A percentile compares a stretch with the other conserved stretches of the same genome.
These are phyloP conservation scores for Cephus nigrinus DNA, from an alignment of 2,888 invertebrate species.

Conservation along the genomic window DNA sequence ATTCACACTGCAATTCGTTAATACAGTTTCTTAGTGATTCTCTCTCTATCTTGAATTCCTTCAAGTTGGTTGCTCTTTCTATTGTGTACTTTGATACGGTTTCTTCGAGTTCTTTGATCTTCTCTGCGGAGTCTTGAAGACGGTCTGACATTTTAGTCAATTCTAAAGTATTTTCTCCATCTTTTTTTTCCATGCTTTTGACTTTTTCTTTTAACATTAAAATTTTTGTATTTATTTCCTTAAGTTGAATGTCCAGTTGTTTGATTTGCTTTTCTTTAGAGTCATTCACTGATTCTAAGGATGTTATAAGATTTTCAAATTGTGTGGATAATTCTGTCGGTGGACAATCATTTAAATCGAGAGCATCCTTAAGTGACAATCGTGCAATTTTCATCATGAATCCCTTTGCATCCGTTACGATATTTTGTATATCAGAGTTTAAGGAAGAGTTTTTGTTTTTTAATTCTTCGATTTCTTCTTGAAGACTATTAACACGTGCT, in stretches of 20 bases:
- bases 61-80: slow-evolving; percentile 42
- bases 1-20: background rate
- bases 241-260: background rate
- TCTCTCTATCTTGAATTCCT: slow-evolving; percentile 32
- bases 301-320: background rate
- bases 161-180: slow-evolving; percentile 19
- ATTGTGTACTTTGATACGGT: slow-evolving; percentile 11
- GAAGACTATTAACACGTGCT: background rate
- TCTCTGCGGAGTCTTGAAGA: background rate
- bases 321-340: background rate
- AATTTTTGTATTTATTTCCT: background rate
- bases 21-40: background rate
- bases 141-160: background rate
- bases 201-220: slow-evolving; percentile 29
- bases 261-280: background rate
- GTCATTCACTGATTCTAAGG: background rate
- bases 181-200: slow-evolving; percentile 25
- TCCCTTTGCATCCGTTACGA: background rate
- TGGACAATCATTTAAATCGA: background rate
- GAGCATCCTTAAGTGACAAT: background rate
- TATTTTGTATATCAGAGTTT: background rate
- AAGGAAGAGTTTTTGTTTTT: background rate
- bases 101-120: background rate
- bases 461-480: background rate
- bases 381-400: background rate